A percentile compares a stretch with the other conserved stretches of the same genome.
Conservation (phyloP, 2,113 vertebrate genomes). For the Scartelaos histophorus region DNA sequence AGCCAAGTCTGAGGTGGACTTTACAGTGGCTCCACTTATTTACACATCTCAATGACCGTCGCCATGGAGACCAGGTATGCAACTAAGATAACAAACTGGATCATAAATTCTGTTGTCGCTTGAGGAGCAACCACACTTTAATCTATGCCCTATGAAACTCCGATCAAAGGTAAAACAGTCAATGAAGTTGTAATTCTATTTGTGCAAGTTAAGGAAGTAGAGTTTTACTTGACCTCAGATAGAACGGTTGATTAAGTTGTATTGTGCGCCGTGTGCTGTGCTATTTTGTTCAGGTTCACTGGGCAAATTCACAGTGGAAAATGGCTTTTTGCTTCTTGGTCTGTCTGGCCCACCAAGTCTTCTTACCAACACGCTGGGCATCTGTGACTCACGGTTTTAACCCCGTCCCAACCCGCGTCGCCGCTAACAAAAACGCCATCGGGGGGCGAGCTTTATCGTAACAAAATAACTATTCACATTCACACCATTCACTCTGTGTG, state of each 20-base stretch:
- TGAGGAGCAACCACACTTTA: slow-evolving; percentile 23
- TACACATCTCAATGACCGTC: slow-evolving; percentile 42
- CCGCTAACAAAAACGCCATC: slow-evolving; percentile 64
- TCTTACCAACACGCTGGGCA: slow-evolving; percentile 61
- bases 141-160: slow-evolving; percentile 30
- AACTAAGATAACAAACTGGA: slow-evolving; percentile 40
- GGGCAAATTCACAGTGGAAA: slow-evolving; percentile 49
- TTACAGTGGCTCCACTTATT: slow-evolving; percentile 20
- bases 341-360: slow-evolving; percentile 27
- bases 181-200: slow-evolving; percentile 38
- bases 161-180: slow-evolving; percentile 48
- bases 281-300: slow-evolving; percentile 36
- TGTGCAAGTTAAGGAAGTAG: slow-evolving; percentile 6
- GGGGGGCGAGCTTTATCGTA: slow-evolving; percentile 55
- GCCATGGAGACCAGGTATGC: slow-evolving; percentile 46
- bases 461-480: slow-evolving; percentile 73
- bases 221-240: slow-evolving; percentile 35
- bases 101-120: slow-evolving; percentile 29
- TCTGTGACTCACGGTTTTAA: slow-evolving; percentile 42
- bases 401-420: slow-evolving; percentile 48
- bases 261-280: slow-evolving; percentile 11
- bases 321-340: slow-evolving; percentile 42
- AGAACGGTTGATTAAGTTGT: slow-evolving; percentile 23
- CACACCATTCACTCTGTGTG: slow-evolving; percentile 60
- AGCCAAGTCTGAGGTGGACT: not conserved